Conservation (phyloP, 2,797 vertebrate genomes). For the Anguilla megastoma region DNA sequence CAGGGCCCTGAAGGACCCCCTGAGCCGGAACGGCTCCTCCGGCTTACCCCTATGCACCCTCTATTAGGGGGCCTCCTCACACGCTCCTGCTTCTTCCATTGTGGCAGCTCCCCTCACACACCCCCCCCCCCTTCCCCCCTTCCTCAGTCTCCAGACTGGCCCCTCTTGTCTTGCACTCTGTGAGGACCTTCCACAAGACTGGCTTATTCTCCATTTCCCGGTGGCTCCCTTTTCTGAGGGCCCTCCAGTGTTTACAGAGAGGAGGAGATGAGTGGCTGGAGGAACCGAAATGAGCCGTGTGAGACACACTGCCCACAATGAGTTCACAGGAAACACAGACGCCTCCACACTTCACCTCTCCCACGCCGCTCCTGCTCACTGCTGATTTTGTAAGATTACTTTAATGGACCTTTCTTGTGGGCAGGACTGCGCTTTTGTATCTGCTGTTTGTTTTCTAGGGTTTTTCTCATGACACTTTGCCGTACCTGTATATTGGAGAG, state of each 20-base stretch:
- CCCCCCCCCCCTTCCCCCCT: constrained; percentile 5
- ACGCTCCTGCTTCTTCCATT: background rate
- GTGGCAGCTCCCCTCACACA: background rate
- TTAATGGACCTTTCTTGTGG: constrained; percentile 12
- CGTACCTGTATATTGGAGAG: background rate
- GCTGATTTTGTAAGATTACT: background rate
- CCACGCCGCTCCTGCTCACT: background rate
- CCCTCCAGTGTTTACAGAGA: constrained; percentile 75
- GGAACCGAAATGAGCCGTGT: constrained; percentile 41
- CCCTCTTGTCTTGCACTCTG: background rate
- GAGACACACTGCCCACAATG: background rate
- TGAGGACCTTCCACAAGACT: constrained; percentile 38
- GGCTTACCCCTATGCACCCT: constrained; percentile 68
- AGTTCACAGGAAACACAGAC: background rate
- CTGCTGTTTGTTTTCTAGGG: background rate
- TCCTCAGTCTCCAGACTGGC: constrained; percentile 8
- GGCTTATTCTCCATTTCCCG: constrained; percentile 60
- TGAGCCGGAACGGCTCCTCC: constrained; percentile 66
- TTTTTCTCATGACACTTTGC: background rate
- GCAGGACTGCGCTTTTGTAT: background rate
- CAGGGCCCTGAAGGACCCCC: constrained; percentile 55
- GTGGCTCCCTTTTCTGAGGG: constrained; percentile 55
- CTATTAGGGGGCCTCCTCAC: constrained; percentile 68
- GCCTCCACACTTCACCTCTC: background rate
- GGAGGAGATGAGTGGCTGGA: constrained; percentile 58